Percentiles rank a stretch among this genome's conserved stretches.
These are phyloP conservation scores for Gerris lacustris DNA, from an alignment of 2,888 invertebrate genomes.

Conservation along the genomic window DNA sequence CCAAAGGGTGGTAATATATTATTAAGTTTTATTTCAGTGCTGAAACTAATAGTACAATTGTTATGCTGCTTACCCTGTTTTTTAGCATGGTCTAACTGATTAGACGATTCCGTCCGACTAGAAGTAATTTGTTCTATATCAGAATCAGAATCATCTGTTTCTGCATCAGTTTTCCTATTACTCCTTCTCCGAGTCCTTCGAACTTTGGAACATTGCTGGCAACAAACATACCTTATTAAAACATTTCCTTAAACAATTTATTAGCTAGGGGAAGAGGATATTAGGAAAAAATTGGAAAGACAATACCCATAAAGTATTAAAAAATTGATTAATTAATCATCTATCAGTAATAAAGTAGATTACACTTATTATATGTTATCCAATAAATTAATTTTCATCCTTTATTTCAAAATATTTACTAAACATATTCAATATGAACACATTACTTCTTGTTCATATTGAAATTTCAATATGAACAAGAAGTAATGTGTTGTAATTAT, in stretches of 20 bases:
- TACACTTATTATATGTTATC: no score
- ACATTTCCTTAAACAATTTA: not conserved
- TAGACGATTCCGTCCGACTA: conserved; percentile 60
- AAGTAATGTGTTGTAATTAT: no score
- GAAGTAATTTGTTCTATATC: conserved; percentile 60
- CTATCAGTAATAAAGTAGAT: no score
- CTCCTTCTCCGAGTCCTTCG: conserved; percentile 34
- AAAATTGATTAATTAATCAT: no score
- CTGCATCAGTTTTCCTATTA: conserved; percentile 46
- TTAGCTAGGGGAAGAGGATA: not conserved
- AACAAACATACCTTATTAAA: not conserved
- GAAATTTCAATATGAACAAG: no score
- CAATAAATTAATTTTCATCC: no score
- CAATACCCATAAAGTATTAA: not conserved
- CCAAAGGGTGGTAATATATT: no score
- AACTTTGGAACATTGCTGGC: conserved; percentile 22
- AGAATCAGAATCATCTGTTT: conserved; percentile 56
- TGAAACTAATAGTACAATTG: no score
- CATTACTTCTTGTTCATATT: no score
- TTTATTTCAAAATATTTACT: no score
- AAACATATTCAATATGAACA: no score
- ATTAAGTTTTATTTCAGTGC: no score
- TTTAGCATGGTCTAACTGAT: conserved; percentile 55
- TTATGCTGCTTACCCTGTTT: conserved; percentile 47
- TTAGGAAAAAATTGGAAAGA: not conserved